A percentile compares a stretch with the other conserved stretches of the same genome.
Conservation (phyloP, 2,797 vertebrate genomes). For the Danionella dracula region DNA sequence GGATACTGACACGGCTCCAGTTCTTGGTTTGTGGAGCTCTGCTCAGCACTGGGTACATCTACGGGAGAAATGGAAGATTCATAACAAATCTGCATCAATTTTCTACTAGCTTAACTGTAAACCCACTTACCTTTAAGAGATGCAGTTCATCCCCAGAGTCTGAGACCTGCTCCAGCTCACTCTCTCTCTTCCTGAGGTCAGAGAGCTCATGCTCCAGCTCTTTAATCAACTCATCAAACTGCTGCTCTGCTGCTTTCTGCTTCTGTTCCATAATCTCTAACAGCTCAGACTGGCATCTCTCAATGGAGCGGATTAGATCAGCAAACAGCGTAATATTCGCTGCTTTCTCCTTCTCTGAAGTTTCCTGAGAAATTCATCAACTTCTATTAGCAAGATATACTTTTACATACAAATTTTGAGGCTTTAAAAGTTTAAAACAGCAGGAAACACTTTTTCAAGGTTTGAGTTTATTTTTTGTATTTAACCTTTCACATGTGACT, state of each 20-base stretch:
- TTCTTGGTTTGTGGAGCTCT: constrained; percentile 3
- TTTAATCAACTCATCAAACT: constrained; percentile 11
- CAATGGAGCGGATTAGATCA: constrained; percentile 28
- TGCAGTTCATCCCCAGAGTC: constrained; percentile 35
- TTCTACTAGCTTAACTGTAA: no score
- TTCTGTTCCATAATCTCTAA: constrained; percentile 24
- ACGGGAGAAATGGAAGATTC: constrained; percentile 3
- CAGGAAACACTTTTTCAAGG: no score
- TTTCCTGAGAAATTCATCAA: neutral
- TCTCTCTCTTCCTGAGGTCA: constrained; percentile 6
- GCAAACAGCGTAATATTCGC: constrained; percentile 15
- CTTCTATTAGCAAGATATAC: no score
- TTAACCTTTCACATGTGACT: no score
- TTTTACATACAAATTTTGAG: no score
- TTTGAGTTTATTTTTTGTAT: no score
- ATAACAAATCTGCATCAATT: no score
- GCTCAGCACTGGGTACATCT: constrained; percentile 33
- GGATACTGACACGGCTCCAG: constrained; percentile 19
- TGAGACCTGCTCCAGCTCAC: constrained; percentile 27
- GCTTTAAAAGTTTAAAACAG: no score
- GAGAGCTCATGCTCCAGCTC: constrained; percentile 38
- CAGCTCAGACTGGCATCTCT: constrained; percentile 35
- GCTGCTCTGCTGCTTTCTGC: constrained; percentile 21
- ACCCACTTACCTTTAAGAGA: constrained; percentile 36
- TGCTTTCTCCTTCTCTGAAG: constrained; percentile 18